phyloP scores from a whole-genome alignment of 2,797 vertebrate species.

The Sebastes matsubarae region DNA sequence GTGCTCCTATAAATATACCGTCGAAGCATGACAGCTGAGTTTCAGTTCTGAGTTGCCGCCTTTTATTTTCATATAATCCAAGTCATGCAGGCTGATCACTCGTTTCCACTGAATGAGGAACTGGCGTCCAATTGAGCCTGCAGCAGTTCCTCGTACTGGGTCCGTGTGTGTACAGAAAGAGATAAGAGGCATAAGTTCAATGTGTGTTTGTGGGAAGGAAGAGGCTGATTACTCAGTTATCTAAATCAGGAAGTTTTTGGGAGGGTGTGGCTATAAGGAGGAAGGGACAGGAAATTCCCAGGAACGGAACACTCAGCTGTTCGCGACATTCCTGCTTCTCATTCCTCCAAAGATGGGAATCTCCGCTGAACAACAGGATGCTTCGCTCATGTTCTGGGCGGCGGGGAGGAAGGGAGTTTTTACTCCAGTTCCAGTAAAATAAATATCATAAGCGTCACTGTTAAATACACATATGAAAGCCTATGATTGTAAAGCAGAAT shows the following conservation, averaged over 20 bases:
- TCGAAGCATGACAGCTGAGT: slow-evolving; percentile 8
- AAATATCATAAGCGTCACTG: background rate
- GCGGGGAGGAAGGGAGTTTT: slow-evolving; percentile 18
- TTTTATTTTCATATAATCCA: slow-evolving; percentile 23
- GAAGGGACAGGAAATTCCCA: slow-evolving; percentile 74
- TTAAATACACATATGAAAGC: background rate
- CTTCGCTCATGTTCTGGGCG: background rate
- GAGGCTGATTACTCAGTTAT: slow-evolving; percentile 22
- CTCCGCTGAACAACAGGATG: slow-evolving; percentile 51
- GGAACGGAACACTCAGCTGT: slow-evolving; percentile 68
- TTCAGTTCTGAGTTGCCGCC: background rate
- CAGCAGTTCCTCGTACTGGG: slow-evolving; percentile 1
- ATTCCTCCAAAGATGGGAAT: slow-evolving; percentile 43
- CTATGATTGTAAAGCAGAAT: background rate
- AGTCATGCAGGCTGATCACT: background rate
- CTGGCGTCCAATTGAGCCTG: background rate
- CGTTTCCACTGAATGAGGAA: slow-evolving; percentile 48
- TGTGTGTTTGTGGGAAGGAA: slow-evolving; percentile 15
- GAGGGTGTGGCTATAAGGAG: slow-evolving; percentile 35
- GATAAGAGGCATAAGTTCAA: slow-evolving; percentile 41
- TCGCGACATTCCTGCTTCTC: slow-evolving; percentile 53
- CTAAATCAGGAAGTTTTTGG: slow-evolving; percentile 74
- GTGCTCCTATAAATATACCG: background rate
- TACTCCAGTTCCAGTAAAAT: background rate
- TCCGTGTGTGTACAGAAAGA: background rate